Percentiles rank a stretch among this genome's conserved stretches.
phyloP scores from a whole-genome alignment of 2,797 vertebrate species.

The Mus spretus region DNA sequence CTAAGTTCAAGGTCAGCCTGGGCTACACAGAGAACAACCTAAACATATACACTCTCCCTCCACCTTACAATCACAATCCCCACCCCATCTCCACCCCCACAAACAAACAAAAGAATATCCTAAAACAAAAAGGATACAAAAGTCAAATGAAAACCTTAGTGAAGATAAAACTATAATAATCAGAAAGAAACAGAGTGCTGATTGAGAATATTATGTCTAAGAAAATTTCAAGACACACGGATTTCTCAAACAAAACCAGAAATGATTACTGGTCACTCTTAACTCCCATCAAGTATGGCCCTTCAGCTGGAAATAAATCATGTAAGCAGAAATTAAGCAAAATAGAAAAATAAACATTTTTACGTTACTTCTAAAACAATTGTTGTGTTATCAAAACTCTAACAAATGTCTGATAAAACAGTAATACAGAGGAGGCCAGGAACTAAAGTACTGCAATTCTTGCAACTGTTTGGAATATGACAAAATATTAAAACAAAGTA shows the following conservation, averaged over 20 bases:
- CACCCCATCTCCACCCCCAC: not conserved
- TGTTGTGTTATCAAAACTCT: not conserved
- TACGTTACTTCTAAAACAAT: not conserved
- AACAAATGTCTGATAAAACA: not conserved
- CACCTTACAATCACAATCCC: not conserved
- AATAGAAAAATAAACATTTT: not conserved
- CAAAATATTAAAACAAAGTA: not conserved
- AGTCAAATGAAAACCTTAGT: not conserved
- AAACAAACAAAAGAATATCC: not conserved
- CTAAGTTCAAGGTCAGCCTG: not conserved
- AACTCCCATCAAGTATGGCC: not conserved
- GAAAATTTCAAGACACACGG: constrained; percentile 1
- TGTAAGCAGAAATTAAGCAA: not conserved
- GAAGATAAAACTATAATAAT: not conserved
- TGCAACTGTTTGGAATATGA: not conserved
- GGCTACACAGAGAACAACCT: not conserved
- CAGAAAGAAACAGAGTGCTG: not conserved
- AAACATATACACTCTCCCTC: not conserved
- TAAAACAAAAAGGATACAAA: not conserved
- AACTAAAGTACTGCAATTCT: not conserved
- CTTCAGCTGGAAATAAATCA: not conserved
- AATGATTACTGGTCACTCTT: not conserved
- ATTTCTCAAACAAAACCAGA: constrained; percentile 43
- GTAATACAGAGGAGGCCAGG: not conserved
- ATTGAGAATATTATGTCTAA: not conserved